Evolutionary conservation across 2,797 vertebrate species (phyloP).

Genomic region (Arctocebus calabarensis): DNA sequence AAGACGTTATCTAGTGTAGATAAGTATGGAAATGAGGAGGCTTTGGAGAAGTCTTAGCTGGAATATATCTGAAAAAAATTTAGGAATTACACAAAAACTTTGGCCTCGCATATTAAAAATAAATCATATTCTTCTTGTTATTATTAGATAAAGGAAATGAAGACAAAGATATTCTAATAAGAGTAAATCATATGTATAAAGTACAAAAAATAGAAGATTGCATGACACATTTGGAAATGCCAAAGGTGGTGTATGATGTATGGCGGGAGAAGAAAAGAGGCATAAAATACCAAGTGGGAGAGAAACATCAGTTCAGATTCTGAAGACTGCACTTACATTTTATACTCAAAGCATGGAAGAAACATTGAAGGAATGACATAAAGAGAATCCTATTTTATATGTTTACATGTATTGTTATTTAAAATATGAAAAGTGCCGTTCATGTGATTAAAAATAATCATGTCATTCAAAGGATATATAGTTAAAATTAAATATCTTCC

Average conservation of each 20-base stretch:
- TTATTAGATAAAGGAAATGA: background rate
- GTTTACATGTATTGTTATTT: background rate
- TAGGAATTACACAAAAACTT: background rate
- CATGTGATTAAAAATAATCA: background rate
- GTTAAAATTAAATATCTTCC: background rate
- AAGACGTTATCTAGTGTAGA: background rate
- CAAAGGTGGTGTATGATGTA: background rate
- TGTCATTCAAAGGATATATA: background rate
- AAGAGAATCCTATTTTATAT: background rate
- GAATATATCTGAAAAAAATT: background rate
- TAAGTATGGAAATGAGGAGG: background rate
- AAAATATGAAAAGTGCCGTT: background rate
- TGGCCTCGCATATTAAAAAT: background rate
- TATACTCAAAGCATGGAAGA: background rate
- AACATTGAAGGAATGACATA: background rate
- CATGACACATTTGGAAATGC: background rate
- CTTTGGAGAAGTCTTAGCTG: background rate
- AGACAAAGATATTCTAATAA: background rate
- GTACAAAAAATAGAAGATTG: background rate
- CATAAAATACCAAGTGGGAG: background rate
- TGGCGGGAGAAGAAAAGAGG: background rate
- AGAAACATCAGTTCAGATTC: background rate
- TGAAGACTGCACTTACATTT: background rate
- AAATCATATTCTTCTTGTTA: background rate
- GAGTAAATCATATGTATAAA: background rate